phyloP scores from a whole-genome alignment of 2,797 vertebrate genomes.

The Cichlasoma orientale region DNA sequence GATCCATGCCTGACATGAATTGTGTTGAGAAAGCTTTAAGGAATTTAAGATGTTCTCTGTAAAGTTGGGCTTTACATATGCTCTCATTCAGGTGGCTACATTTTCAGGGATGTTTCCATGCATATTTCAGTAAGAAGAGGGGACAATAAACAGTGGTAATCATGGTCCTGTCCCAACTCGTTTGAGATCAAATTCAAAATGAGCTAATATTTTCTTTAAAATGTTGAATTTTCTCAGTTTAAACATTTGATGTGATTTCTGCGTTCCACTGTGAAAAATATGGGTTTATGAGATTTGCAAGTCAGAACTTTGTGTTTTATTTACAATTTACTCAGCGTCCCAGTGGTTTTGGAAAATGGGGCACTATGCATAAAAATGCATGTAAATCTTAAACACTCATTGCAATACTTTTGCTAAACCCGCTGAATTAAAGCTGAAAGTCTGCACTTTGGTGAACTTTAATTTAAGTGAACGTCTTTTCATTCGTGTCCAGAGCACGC shows the following conservation, averaged over 20 bases:
- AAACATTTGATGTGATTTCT: neutral
- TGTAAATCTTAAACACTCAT: neutral
- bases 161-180: neutral
- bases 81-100: neutral
- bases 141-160: neutral
- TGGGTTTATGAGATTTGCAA: neutral
- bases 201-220: neutral
- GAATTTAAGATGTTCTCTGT: neutral
- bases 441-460: neutral
- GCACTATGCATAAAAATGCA: neutral
- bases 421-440: neutral
- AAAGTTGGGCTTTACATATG: neutral
- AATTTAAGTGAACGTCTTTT: neutral
- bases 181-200: neutral
- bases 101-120: neutral
- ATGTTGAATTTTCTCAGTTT: neutral
- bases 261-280: neutral
- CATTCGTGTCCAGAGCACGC: neutral
- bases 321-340: neutral
- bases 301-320: neutral
- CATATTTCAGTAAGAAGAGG: neutral
- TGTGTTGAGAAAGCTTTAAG: neutral
- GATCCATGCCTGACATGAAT: neutral
- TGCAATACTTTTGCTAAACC: neutral
- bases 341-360: fast-evolving